These are phyloP conservation scores for Tinamus guttatus DNA, from an alignment of 2,113 vertebrate species.

Conservation along the genomic window DNA sequence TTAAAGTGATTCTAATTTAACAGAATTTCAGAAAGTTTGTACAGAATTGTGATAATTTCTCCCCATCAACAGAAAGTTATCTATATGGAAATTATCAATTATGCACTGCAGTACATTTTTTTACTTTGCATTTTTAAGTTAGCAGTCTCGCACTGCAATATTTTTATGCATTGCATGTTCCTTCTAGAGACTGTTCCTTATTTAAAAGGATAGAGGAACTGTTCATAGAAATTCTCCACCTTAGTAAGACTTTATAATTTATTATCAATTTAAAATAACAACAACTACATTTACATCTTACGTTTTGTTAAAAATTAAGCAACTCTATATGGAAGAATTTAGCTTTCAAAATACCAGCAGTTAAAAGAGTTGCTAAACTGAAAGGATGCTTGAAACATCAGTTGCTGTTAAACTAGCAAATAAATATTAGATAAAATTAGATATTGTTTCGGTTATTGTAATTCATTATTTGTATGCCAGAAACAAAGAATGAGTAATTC, in stretches of 20 bases:
- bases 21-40: conserved; percentile 13
- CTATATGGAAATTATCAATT: conserved; percentile 54
- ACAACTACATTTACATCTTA: background rate
- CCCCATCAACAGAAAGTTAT: conserved; percentile 65
- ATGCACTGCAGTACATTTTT: conserved; percentile 27
- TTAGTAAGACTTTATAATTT: background rate
- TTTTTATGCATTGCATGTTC: background rate
- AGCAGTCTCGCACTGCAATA: background rate
- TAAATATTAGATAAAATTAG: background rate
- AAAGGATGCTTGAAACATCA: conserved; percentile 4
- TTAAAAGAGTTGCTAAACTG: background rate
- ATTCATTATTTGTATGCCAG: conserved; percentile 63
- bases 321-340: background rate
- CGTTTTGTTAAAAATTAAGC: background rate
- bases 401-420: background rate
- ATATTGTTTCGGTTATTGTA: conserved; percentile 38
- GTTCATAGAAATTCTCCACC: background rate
- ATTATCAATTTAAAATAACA: background rate
- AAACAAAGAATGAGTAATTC: conserved; percentile 70
- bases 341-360: conserved; percentile 11
- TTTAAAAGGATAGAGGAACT: background rate
- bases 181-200: background rate
- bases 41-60: conserved; percentile 63
- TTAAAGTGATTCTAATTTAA: background rate
- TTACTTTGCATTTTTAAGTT: conserved; percentile 57